These are phyloP conservation scores for Dascillus cervinus DNA, from an alignment of 2,888 invertebrate genomes.

Conservation along the genomic window DNA sequence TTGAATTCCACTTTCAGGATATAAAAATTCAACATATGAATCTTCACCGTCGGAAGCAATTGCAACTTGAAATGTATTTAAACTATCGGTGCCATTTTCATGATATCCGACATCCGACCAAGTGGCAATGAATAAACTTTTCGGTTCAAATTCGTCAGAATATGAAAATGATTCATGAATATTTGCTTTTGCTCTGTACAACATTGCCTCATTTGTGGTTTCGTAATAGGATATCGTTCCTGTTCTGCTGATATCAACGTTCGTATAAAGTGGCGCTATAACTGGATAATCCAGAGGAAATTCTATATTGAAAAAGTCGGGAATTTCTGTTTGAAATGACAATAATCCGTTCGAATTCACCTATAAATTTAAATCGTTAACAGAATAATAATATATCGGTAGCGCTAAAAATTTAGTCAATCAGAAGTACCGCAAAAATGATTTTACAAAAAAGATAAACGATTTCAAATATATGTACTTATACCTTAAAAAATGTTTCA, in stretches of 20 bases:
- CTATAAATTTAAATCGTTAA: slow-evolving; percentile 54
- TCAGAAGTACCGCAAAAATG: too few relatives aligned
- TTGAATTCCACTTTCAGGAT: slow-evolving; percentile 80
- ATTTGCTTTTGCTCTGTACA: slow-evolving; percentile 60
- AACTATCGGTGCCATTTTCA: slow-evolving; percentile 56
- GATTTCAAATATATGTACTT: too few relatives aligned
- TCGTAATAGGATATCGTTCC: slow-evolving; percentile 71
- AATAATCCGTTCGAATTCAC: slow-evolving; percentile 86
- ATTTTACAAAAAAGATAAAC: too few relatives aligned
- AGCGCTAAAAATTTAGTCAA: too few relatives aligned
- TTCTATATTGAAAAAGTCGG: slow-evolving; percentile 77
- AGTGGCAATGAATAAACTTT: slow-evolving; percentile 76
- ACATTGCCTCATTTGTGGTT: slow-evolving; percentile 52
- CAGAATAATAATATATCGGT: too few relatives aligned
- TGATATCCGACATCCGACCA: slow-evolving; percentile 86
- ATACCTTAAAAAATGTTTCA: too few relatives aligned
- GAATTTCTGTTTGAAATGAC: slow-evolving; percentile 83
- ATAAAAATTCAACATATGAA: slow-evolving; percentile 80
- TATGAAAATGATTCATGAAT: slow-evolving; percentile 68
- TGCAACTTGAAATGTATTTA: slow-evolving; percentile 82
- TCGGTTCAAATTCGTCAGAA: slow-evolving; percentile 65
- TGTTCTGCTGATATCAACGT: slow-evolving; percentile 71
- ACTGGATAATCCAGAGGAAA: slow-evolving; percentile 84
- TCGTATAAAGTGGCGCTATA: slow-evolving; percentile 86
- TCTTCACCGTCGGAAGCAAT: slow-evolving; percentile 68